Base-by-base conservation (phyloP, 2,888 invertebrate genomes). In the Noctua janthina region DNA sequence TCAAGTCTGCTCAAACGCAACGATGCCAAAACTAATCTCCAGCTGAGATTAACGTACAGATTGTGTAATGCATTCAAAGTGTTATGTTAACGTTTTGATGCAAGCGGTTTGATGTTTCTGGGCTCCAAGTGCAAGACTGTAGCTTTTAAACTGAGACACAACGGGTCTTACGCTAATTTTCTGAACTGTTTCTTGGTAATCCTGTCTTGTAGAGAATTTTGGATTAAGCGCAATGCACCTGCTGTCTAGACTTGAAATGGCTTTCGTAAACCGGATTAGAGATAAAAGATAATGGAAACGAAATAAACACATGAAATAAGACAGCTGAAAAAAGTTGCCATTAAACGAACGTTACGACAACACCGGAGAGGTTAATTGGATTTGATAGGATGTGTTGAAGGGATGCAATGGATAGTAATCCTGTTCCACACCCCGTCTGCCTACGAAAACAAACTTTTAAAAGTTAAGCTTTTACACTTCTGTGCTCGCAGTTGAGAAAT, bases 11-110 rank as follows among this genome's bases (percentile, higher is more conserved):
- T 90, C 89, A 87, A 77, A 84, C 86, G 81, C 71, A 83, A 82
- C 84, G 68, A 88, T 89, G 90, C 90, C 90, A 89, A 89, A 88
- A 90, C 91, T 90, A 90, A 90, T 90, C 90, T 88, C 23, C 69
- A 78, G 85, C 74, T 75, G 64, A 87, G 89, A 90, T 90, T 91
- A 90, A 88, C 89, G 86, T 82, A 64, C 79, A 85, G 84, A 90
- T 90, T 90, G 85, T 87, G 90, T 83, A 88, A 91, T 91, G 91
- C 91, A 91, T 90, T 89, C 88, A 84, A 85, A 89, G 85, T 90
- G 88, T 89, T 90, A 89, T 88, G 88, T 84, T 85, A 82, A 71
- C 87, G 80, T 84, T 88, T 86, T 83, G 84, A 84, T 85, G 82
- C 78, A 81, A 67, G 76, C 76, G 69, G 71, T 88, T 88, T 88